Evolutionary conservation across 1,140 invertebrate genomes (phyloP).

Genomic region (Drosophila gunungcola): DNA sequence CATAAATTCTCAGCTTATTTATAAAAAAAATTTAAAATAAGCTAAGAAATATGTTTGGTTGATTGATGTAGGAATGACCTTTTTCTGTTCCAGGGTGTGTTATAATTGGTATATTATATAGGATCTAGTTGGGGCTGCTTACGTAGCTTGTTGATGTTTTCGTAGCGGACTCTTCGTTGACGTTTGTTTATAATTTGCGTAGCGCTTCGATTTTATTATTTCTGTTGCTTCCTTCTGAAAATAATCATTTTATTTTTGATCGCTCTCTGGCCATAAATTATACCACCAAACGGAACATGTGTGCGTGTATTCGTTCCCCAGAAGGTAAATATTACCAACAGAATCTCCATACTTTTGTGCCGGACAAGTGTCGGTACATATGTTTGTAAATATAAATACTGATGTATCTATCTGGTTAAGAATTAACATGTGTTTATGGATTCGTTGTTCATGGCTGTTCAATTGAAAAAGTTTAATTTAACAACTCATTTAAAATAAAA

Average conservation of each 20-base stretch:
- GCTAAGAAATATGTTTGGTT: no score
- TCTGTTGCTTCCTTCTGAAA: constrained; percentile 52
- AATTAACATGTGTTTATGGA: neutral
- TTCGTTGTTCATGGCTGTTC: no score
- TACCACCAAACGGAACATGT: constrained; percentile 50
- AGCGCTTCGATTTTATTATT: constrained; percentile 44
- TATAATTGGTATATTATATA: neutral
- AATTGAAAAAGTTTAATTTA: no score
- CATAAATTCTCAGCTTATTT: no score
- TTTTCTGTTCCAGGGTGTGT: constrained; percentile 10
- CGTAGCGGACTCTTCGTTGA: constrained; percentile 49
- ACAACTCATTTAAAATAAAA: no score
- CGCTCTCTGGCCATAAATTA: constrained; percentile 62
- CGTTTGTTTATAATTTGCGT: constrained; percentile 68
- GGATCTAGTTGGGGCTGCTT: constrained; percentile 9
- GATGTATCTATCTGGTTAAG: neutral
- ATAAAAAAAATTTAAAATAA: no score
- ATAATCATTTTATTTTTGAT: constrained; percentile 72
- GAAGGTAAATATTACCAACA: constrained; percentile 30
- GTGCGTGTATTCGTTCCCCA: constrained; percentile 32
- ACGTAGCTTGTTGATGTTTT: constrained; percentile 46
- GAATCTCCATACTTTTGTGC: constrained; percentile 6
- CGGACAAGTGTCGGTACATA: constrained; percentile 22
- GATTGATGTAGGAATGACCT: no score
- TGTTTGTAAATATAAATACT: neutral